A percentile compares a stretch with the other conserved stretches of the same genome.
Evolutionary conservation across 1,140 invertebrate species (phyloP).

Genomic region (Drosophila carrolli): DNA sequence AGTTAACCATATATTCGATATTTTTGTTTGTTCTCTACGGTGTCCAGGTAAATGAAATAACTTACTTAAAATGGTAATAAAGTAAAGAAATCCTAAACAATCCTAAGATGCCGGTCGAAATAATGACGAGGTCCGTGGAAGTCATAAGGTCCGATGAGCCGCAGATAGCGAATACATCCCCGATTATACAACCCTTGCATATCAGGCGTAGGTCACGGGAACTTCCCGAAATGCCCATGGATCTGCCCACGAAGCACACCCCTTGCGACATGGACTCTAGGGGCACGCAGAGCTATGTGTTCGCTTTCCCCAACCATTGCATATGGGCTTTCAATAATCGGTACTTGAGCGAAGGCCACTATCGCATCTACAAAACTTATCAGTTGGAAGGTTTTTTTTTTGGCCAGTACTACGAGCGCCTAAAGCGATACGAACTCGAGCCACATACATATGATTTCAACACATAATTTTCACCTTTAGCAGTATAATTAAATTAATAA

Average conservation of each 20-base stretch:
- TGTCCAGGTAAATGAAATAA: slow-evolving; percentile 1
- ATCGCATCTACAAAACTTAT: slow-evolving; percentile 28
- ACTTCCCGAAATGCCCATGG: slow-evolving; percentile 9
- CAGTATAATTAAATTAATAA: too few relatives aligned
- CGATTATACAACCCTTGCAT: not conserved
- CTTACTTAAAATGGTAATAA: not conserved
- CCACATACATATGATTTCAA: slow-evolving; percentile 22
- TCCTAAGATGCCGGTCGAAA: slow-evolving; percentile 8
- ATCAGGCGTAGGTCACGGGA: slow-evolving; percentile 11
- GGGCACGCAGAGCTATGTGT: not conserved
- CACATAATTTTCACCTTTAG: not conserved
- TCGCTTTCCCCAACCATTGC: slow-evolving; percentile 41
- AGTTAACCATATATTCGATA: not conserved
- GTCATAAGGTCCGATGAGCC: not conserved
- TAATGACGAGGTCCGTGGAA: not conserved
- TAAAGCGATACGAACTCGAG: slow-evolving; percentile 29
- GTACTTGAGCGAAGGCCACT: slow-evolving; percentile 22
- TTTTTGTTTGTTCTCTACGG: slow-evolving; percentile 4
- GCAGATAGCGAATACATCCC: not conserved
- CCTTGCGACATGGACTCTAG: slow-evolving; percentile 51
- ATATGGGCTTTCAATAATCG: slow-evolving; percentile 37
- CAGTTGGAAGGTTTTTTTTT: slow-evolving; percentile 48
- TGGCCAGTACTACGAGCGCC: slow-evolving; percentile 38
- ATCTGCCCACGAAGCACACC: slow-evolving; percentile 22
- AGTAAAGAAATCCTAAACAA: not conserved